A percentile compares a stretch with the other conserved stretches of the same genome.
These are phyloP conservation scores for Leptatherina wallacei DNA, from an alignment of 2,797 vertebrate genomes.

Conservation along the genomic window DNA sequence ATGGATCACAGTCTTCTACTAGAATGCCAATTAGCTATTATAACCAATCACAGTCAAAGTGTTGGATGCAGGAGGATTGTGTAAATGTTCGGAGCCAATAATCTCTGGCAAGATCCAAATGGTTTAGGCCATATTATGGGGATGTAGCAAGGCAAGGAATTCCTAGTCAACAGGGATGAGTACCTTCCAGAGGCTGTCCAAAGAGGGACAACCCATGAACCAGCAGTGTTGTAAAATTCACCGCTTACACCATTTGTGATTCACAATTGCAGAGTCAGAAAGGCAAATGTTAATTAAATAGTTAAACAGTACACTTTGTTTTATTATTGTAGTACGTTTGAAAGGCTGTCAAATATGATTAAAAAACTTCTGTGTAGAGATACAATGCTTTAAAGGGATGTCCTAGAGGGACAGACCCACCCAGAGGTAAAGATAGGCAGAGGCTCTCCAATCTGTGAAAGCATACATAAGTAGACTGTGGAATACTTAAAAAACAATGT, in stretches of 20 bases:
- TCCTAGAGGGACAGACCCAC: too few species aligned
- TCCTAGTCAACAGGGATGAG: neutral
- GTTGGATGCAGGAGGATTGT: constrained; percentile 5
- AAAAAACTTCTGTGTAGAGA: neutral
- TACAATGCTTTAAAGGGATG: too few species aligned
- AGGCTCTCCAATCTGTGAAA: too few species aligned
- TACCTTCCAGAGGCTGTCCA: neutral
- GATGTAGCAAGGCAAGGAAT: neutral
- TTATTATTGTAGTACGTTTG: neutral
- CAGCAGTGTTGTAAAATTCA: neutral
- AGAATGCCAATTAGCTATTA: neutral
- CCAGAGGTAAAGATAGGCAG: too few species aligned
- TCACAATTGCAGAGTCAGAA: neutral
- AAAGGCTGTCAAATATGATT: neutral
- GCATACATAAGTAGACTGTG: too few species aligned
- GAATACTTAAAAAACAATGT: too few species aligned
- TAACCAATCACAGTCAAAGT: neutral
- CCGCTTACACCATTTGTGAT: neutral
- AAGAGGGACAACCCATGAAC: constrained; percentile 2
- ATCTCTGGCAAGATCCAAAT: neutral
- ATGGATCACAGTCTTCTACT: neutral
- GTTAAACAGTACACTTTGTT: too few species aligned
- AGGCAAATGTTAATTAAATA: too few species aligned
- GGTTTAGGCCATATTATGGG: neutral
- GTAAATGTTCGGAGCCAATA: neutral